A percentile compares a stretch with the other conserved stretches of the same genome.
These are phyloP conservation scores for Thysanoteuthis rhombus DNA, from an alignment of 2,888 invertebrate genomes.

Conservation along the genomic window DNA sequence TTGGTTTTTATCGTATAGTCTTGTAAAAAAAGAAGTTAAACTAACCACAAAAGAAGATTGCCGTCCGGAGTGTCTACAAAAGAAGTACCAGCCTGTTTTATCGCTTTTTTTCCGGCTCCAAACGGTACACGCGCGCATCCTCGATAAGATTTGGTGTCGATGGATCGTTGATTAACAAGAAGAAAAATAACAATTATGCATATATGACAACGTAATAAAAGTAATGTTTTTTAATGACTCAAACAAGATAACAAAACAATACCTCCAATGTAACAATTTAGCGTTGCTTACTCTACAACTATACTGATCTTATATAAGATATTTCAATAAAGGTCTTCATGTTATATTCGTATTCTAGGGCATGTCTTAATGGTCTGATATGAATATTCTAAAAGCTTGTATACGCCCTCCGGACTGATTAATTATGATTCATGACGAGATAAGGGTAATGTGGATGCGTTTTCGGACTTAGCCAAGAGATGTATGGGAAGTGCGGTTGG, in stretches of 20 bases:
- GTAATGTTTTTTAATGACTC: not conserved
- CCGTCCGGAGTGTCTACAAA: not conserved
- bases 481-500: too few relatives aligned
- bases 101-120: not conserved
- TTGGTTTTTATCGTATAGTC: not conserved
- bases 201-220: not conserved
- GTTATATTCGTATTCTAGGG: too few relatives aligned
- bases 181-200: not conserved
- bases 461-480: too few relatives aligned
- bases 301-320: not conserved
- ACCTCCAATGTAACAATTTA: not conserved
- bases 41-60: not conserved
- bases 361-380: too few relatives aligned
- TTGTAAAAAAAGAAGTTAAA: not conserved
- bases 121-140: not conserved
- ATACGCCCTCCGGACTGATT: too few relatives aligned
- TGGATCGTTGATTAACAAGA: not conserved
- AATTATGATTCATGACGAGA: too few relatives aligned
- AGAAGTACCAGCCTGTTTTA: not conserved
- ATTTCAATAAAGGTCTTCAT: too few relatives aligned
- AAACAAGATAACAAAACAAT: not conserved
- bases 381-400: too few relatives aligned
- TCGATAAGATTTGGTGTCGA: not conserved
- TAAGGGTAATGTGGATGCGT: too few relatives aligned
- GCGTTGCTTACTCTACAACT: not conserved